A percentile compares a stretch with the other conserved stretches of the same genome.
Conservation (phyloP, 2,797 vertebrate species). For the Dendrocincla tyrannina region DNA sequence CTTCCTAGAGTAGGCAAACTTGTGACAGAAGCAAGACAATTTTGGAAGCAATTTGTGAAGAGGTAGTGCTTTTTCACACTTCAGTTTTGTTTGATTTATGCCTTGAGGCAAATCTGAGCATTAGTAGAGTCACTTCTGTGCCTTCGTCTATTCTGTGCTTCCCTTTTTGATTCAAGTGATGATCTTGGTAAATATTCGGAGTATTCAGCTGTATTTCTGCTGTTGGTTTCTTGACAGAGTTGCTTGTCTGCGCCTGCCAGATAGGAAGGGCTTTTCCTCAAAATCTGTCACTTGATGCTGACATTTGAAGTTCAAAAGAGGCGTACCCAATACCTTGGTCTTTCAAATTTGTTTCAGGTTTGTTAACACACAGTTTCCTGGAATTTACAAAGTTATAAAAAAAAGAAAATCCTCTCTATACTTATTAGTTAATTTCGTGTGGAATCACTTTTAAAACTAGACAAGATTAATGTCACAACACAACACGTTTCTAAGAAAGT, state of each 20-base stretch:
- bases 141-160: neutral
- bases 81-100: neutral
- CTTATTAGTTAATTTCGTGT: neutral
- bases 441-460: neutral
- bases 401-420: neutral
- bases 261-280: neutral
- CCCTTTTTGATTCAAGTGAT: neutral
- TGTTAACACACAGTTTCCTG: neutral
- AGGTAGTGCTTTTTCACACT: neutral
- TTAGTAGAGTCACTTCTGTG: neutral
- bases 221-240: neutral
- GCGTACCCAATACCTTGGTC: neutral
- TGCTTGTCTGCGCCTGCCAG: neutral
- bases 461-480: neutral
- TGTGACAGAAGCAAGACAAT: neutral
- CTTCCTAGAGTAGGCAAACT: neutral
- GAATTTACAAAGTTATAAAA: neutral
- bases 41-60: neutral
- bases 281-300: neutral
- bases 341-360: neutral
- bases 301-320: neutral
- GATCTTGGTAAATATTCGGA: neutral
- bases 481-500: neutral
- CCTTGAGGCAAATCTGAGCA: neutral
- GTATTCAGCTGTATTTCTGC: neutral